Percentiles rank a stretch among this genome's conserved stretches.
These are phyloP conservation scores for Penaeus indicus DNA, from an alignment of 1,140 invertebrate species.

Conservation along the genomic window DNA sequence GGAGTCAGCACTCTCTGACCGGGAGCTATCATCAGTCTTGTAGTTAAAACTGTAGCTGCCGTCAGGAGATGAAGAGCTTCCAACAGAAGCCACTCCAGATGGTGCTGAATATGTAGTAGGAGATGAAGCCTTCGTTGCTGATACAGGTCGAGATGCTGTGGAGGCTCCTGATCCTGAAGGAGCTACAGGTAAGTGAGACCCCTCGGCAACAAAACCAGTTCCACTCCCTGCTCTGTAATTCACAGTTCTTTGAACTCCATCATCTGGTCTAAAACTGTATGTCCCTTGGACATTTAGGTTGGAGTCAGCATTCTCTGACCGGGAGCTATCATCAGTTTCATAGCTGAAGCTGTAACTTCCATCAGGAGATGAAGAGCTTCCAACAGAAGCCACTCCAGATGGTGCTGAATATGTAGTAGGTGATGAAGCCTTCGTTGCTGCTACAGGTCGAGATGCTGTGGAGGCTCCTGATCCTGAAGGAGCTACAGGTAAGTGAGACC, in stretches of 20 bases:
- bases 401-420: too few relatives aligned
- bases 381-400: too few relatives aligned
- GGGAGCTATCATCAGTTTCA: conserved; percentile 59
- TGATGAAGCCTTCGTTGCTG: too few relatives aligned
- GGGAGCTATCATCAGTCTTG: too few relatives aligned
- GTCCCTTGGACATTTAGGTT: conserved; percentile 67
- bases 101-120: too few relatives aligned
- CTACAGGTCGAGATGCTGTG: too few relatives aligned
- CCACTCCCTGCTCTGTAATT: conserved; percentile 34
- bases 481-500: neutral
- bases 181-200: neutral
- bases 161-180: neutral
- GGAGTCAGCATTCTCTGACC: conserved; percentile 58
- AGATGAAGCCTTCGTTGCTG: too few relatives aligned
- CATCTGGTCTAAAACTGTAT: conserved; percentile 66
- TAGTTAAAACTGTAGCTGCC: too few relatives aligned
- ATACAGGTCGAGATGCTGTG: too few relatives aligned
- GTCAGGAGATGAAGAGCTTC: too few relatives aligned
- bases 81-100: too few relatives aligned
- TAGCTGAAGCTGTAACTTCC: conserved; percentile 57
- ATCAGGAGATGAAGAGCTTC: conserved; percentile 11
- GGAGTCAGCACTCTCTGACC: too few relatives aligned
- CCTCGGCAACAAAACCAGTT: conserved; percentile 48
- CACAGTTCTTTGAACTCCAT: conserved; percentile 26
- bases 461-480: neutral